Conservation (phyloP, 2,888 invertebrate genomes). For the Colostygia pectinataria region DNA sequence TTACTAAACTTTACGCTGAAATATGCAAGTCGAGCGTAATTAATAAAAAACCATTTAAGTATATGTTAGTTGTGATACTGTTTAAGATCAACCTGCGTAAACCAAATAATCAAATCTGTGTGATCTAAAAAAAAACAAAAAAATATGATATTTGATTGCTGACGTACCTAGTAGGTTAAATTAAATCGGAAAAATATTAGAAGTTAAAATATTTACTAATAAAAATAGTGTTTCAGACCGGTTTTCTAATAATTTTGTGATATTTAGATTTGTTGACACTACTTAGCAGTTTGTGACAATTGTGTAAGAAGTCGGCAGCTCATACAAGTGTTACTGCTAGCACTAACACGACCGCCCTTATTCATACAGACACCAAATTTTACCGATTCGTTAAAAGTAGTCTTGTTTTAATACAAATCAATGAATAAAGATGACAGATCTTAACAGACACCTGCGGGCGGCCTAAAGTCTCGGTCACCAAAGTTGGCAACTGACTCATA, state of each 20-base stretch:
- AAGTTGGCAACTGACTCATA: no score
- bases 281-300: constrained; percentile 4
- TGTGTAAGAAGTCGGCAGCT: background rate
- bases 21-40: background rate
- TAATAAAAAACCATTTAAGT: no score
- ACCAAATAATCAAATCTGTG: constrained; percentile 7
- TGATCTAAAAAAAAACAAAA: constrained; percentile 14
- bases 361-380: no score
- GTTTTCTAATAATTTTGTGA: constrained; percentile 33
- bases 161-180: constrained; percentile 41
- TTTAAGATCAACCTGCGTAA: constrained; percentile 2
- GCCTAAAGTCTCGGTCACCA: no score
- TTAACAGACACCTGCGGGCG: no score
- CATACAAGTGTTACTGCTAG: background rate
- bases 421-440: no score
- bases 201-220: constrained; percentile 12
- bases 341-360: no score
- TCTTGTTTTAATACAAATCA: no score
- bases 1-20: background rate
- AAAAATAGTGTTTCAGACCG: constrained; percentile 25
- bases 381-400: no score
- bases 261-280: constrained; percentile 26
- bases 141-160: constrained; percentile 31
- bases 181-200: constrained; percentile 15
- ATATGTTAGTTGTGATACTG: constrained; percentile 8